phyloP scores from a whole-genome alignment of 2,888 invertebrate species.

The Chymomyza procnemis region DNA sequence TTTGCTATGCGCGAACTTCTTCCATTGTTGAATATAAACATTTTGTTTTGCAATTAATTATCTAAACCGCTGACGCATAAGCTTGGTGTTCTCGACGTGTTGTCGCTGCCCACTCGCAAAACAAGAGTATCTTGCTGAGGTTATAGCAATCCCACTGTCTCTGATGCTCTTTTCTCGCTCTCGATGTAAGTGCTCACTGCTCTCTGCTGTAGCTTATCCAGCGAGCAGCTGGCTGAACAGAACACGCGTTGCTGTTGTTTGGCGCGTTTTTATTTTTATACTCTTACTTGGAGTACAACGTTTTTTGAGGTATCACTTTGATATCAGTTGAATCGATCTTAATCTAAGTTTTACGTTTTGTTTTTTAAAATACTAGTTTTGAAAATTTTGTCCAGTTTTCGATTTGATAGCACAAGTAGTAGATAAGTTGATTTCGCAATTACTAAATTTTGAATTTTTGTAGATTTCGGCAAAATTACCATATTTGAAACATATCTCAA shows the following conservation, averaged over 20 bases:
- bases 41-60: conserved; percentile 57
- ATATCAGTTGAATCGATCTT: conserved; percentile 4
- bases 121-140: background rate
- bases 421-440: too few relatives aligned
- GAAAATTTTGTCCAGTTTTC: too few relatives aligned
- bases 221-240: background rate
- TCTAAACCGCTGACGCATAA: conserved; percentile 48
- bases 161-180: background rate
- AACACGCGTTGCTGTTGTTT: background rate
- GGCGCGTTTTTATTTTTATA: background rate
- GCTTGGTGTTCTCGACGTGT: background rate
- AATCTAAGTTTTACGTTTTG: too few relatives aligned
- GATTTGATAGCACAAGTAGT: too few relatives aligned
- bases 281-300: background rate
- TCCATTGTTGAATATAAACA: conserved; percentile 27
- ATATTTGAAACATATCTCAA: too few relatives aligned
- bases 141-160: background rate
- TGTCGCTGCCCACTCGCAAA: conserved; percentile 23
- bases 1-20: conserved; percentile 7
- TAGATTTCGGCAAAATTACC: too few relatives aligned
- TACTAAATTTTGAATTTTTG: too few relatives aligned
- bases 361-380: too few relatives aligned
- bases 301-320: background rate
- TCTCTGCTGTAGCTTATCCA: background rate
- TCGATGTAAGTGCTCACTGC: background rate